These are phyloP conservation scores for Drosophila fuyamai DNA, from an alignment of 1,140 invertebrate genomes.

Conservation along the genomic window DNA sequence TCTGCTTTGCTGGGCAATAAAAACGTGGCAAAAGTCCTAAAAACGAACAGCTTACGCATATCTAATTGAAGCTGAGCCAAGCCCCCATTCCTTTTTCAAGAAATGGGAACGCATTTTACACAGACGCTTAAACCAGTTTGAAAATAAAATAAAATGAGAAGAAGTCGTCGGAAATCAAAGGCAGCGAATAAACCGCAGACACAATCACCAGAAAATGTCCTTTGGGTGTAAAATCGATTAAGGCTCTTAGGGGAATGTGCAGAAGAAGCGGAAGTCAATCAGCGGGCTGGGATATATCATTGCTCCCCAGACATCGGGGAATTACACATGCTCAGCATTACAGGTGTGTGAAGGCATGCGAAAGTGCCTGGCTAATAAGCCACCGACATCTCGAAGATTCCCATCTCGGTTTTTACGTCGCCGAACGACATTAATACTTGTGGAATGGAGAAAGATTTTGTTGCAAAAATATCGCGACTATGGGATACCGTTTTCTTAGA, in stretches of 20 bases:
- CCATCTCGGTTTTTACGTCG: conserved; percentile 31
- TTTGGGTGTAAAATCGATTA: conserved; percentile 84
- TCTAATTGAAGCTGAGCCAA: conserved; percentile 66
- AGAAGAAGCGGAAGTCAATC: conserved; percentile 76
- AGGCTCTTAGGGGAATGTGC: conserved; percentile 40
- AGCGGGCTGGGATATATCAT: conserved; percentile 46
- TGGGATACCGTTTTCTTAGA: not conserved
- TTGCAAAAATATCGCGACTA: conserved; percentile 1
- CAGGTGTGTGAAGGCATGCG: conserved; percentile 43
- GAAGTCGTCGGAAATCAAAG: conserved; percentile 64
- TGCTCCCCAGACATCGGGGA: conserved; percentile 50
- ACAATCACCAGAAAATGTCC: conserved; percentile 78
- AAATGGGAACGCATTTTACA: conserved; percentile 47
- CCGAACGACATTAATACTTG: conserved; percentile 34
- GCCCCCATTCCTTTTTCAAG: conserved; percentile 1
- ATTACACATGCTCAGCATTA: conserved; percentile 53
- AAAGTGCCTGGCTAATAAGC: conserved; percentile 51
- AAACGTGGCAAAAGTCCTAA: conserved; percentile 59
- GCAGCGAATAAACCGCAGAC: conserved; percentile 70
- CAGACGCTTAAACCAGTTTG: conserved; percentile 51
- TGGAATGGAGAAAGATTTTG: conserved; percentile 1
- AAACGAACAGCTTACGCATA: conserved; percentile 75
- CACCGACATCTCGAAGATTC: conserved; percentile 40
- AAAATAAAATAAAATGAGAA: conserved; percentile 14
- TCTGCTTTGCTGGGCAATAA: conserved; percentile 61